Conservation (phyloP, 2,113 vertebrate genomes). For the Paracanthobrama guichenoti region DNA sequence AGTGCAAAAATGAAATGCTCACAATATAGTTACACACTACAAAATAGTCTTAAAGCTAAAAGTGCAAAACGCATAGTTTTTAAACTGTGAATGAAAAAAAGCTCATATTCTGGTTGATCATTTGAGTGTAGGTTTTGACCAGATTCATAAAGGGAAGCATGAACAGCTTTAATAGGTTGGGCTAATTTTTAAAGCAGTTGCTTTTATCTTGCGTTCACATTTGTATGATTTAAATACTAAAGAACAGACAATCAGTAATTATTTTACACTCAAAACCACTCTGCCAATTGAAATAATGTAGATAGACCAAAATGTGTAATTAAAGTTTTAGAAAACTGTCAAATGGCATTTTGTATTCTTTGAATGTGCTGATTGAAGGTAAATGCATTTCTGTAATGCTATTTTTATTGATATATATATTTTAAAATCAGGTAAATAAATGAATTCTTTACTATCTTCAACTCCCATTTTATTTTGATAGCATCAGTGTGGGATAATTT, state of each 20-base stretch:
- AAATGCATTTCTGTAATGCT: conserved; percentile 10
- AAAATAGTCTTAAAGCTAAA: conserved; percentile 25
- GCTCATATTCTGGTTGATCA: neutral
- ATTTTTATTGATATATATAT: conserved; percentile 10
- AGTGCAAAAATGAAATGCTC: neutral
- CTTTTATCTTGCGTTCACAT: neutral
- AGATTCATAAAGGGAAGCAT: conserved; percentile 18
- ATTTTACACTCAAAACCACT: neutral
- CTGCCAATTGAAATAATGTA: neutral
- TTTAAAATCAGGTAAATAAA: conserved; percentile 27
- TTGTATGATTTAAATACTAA: neutral
- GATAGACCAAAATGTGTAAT: conserved; percentile 24
- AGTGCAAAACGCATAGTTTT: neutral
- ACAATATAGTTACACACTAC: conserved; percentile 11
- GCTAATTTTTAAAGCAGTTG: neutral
- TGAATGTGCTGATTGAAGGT: conserved; percentile 1
- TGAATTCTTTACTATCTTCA: neutral
- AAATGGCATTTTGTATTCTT: conserved; percentile 2
- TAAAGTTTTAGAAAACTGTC: neutral
- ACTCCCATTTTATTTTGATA: neutral
- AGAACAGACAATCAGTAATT: conserved; percentile 58
- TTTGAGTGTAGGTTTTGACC: neutral
- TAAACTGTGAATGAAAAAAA: conserved; percentile 29
- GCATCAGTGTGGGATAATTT: neutral
- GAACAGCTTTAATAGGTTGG: neutral